These are phyloP conservation scores for Liposcelis brunnea DNA, from an alignment of 2,888 invertebrate species.

Conservation along the genomic window DNA sequence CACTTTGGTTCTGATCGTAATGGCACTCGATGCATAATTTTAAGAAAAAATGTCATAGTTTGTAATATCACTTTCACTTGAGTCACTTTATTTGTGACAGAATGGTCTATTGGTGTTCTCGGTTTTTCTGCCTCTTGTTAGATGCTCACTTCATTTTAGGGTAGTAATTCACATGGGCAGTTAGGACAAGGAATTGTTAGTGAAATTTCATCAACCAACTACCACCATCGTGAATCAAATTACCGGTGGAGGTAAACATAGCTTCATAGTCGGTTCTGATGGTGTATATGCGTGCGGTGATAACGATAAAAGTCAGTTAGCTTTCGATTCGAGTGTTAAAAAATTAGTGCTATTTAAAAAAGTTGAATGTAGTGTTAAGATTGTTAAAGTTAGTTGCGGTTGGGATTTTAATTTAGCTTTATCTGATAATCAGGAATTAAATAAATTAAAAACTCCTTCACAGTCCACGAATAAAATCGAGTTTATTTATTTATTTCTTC, in stretches of 20 bases:
- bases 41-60: too few species aligned
- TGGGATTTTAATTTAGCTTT: slow-evolving; percentile 60
- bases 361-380: slow-evolving; percentile 23
- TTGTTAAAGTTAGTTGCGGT: slow-evolving; percentile 48
- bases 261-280: not conserved
- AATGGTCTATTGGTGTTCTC: too few species aligned
- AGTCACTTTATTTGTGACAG: too few species aligned
- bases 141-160: too few species aligned
- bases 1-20: too few species aligned
- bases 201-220: not conserved
- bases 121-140: too few species aligned
- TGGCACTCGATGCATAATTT: too few species aligned
- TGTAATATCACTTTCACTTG: too few species aligned
- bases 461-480: too few species aligned
- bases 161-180: slow-evolving; percentile 72
- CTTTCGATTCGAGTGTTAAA: slow-evolving; percentile 33
- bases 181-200: slow-evolving; percentile 42
- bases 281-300: not conserved
- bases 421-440: not conserved
- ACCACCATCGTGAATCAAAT: not conserved
- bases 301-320: not conserved
- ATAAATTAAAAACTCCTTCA: too few species aligned
- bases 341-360: slow-evolving; percentile 18
- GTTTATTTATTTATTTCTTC: too few species aligned
- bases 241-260: not conserved